phyloP scores from a whole-genome alignment of 2,888 invertebrate species.

The Synergus laeviventris region DNA sequence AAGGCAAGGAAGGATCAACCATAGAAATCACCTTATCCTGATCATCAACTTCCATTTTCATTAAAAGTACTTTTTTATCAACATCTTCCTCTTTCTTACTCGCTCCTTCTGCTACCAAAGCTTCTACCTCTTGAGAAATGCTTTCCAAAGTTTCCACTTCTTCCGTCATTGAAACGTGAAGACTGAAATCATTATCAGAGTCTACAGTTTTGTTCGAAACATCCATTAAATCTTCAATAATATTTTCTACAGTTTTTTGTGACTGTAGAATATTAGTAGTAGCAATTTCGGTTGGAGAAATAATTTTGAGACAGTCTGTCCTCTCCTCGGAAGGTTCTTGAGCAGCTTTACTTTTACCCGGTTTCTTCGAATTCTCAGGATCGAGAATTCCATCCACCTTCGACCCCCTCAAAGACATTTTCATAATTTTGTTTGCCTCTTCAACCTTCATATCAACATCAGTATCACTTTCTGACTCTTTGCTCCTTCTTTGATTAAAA shows the following conservation, averaged over 20 bases:
- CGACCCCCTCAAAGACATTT: conserved; percentile 57
- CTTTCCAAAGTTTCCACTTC: conserved; percentile 71
- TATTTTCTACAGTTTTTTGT: neutral
- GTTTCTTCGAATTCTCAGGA: conserved; percentile 50
- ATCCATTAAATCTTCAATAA: conserved; percentile 13
- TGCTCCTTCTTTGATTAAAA: neutral
- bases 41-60: conserved; percentile 10
- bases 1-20: conserved; percentile 2
- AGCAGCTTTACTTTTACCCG: conserved; percentile 42
- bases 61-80: neutral
- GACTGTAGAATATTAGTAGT: neutral
- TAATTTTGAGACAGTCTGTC: neutral
- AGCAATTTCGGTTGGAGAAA: neutral
- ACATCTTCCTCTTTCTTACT: conserved; percentile 29
- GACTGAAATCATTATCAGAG: conserved; percentile 17
- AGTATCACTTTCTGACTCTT: neutral
- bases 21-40: neutral
- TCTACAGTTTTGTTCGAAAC: conserved; percentile 19
- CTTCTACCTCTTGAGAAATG: conserved; percentile 69
- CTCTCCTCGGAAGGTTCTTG: conserved; percentile 41
- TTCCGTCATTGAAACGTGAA: conserved; percentile 48
- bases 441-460: conserved; percentile 40
- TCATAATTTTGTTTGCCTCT: conserved; percentile 47
- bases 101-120: conserved; percentile 61
- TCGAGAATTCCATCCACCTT: conserved; percentile 45